Evolutionary conservation across 2,888 invertebrate genomes (phyloP).

Genomic region (Lapara coniferarum): DNA sequence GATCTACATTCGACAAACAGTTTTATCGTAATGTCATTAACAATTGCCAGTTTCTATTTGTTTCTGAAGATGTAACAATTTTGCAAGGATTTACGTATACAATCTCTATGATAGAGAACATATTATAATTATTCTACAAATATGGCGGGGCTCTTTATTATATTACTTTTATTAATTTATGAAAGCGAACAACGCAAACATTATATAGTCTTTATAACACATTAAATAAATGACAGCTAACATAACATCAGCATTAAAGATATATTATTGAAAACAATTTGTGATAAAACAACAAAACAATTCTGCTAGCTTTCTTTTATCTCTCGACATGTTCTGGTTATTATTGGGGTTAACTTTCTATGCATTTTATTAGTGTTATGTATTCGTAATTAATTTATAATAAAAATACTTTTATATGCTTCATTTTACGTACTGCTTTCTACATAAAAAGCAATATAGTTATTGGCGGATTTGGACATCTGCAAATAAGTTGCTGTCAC

Average conservation of each 20-base stretch:
- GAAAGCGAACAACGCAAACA: neutral
- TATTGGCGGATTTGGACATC: neutral
- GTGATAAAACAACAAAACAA: conserved; percentile 13
- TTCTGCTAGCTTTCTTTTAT: neutral
- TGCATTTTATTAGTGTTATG: neutral
- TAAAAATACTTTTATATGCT: neutral
- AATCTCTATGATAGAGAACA: too few relatives aligned
- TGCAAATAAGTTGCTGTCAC: neutral
- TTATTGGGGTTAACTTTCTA: conserved; percentile 1
- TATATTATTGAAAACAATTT: conserved; percentile 6
- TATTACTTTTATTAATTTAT: neutral
- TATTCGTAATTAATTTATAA: neutral
- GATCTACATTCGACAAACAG: too few relatives aligned
- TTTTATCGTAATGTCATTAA: too few relatives aligned
- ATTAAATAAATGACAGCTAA: neutral
- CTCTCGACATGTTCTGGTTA: conserved; percentile 8
- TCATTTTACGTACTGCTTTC: neutral
- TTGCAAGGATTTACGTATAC: too few relatives aligned
- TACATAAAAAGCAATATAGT: neutral
- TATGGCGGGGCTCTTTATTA: neutral
- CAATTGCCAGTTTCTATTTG: too few relatives aligned
- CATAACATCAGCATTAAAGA: conserved; percentile 1
- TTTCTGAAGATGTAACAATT: too few relatives aligned
- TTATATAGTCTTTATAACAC: neutral
- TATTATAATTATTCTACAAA: neutral